A percentile compares a stretch with the other conserved stretches of the same genome.
These are phyloP conservation scores for Sciurus niger DNA, from an alignment of 2,113 vertebrate species.

Conservation along the genomic window DNA sequence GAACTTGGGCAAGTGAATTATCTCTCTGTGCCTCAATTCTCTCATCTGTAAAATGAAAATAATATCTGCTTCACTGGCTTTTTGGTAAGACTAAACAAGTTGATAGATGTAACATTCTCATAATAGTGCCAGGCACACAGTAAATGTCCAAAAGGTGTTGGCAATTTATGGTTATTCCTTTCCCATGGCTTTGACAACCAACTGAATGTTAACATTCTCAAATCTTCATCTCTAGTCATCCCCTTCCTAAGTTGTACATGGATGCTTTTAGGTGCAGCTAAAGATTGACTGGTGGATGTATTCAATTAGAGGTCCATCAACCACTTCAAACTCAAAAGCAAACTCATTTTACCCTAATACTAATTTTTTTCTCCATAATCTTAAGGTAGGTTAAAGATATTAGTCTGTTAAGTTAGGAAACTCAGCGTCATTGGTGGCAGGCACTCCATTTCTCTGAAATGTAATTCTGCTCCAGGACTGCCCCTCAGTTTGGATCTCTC, in stretches of 20 bases:
- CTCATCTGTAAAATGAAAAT: conserved; percentile 38
- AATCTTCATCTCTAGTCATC: background rate
- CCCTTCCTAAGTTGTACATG: background rate
- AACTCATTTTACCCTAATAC: background rate
- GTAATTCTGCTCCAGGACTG: background rate
- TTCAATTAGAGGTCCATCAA: background rate
- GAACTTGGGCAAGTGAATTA: background rate
- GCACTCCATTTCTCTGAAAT: background rate
- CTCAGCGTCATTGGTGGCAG: background rate
- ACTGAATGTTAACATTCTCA: background rate
- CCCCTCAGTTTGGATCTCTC: background rate
- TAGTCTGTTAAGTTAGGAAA: conserved; percentile 42
- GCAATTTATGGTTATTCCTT: background rate
- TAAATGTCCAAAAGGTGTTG: background rate
- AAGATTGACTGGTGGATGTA: background rate
- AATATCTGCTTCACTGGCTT: background rate
- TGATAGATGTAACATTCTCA: background rate
- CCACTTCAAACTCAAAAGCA: background rate
- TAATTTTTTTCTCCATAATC: background rate
- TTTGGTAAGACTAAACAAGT: background rate
- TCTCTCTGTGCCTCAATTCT: background rate
- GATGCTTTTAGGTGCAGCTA: background rate
- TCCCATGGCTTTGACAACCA: background rate
- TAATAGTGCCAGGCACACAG: background rate
- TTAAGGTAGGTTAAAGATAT: background rate